phyloP scores from a whole-genome alignment of 2,113 vertebrate genomes.

The Melospiza melodia region DNA sequence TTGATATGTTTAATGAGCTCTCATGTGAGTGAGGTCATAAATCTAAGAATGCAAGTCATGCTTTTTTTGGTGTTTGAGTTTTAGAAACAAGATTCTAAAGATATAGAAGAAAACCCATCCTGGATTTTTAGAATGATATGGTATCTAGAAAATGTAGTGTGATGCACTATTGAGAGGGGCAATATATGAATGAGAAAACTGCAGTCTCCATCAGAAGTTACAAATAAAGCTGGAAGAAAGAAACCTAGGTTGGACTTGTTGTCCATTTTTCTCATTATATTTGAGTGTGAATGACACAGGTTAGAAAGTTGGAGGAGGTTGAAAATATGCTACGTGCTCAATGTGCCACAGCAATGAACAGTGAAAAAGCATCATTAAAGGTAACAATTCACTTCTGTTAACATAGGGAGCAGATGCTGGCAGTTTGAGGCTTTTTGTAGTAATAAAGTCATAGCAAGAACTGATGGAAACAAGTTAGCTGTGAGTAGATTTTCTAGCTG shows the following conservation, averaged over 20 bases:
- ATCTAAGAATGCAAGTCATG: not conserved
- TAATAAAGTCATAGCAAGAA: not conserved
- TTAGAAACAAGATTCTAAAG: not conserved
- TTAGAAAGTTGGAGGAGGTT: not conserved
- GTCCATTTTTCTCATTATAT: not conserved
- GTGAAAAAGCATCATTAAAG: not conserved
- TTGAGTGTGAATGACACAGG: not conserved
- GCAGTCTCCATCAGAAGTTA: not conserved
- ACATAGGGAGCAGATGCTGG: not conserved
- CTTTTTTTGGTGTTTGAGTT: not conserved
- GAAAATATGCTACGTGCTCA: not conserved
- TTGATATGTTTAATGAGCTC: not conserved
- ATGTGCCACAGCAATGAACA: accelerated
- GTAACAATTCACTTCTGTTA: not conserved
- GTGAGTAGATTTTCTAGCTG: not conserved
- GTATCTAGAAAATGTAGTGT: not conserved
- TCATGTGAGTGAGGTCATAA: not conserved
- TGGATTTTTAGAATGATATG: not conserved
- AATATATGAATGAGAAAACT: not conserved
- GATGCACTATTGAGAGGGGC: not conserved
- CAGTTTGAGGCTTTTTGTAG: not conserved
- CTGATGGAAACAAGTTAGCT: not conserved
- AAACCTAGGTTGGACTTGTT: not conserved
- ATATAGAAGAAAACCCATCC: not conserved
- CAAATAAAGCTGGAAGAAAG: not conserved